Conservation (phyloP, 92 coral and sea anemone genomes). For the Plumapathes pennacea region DNA sequence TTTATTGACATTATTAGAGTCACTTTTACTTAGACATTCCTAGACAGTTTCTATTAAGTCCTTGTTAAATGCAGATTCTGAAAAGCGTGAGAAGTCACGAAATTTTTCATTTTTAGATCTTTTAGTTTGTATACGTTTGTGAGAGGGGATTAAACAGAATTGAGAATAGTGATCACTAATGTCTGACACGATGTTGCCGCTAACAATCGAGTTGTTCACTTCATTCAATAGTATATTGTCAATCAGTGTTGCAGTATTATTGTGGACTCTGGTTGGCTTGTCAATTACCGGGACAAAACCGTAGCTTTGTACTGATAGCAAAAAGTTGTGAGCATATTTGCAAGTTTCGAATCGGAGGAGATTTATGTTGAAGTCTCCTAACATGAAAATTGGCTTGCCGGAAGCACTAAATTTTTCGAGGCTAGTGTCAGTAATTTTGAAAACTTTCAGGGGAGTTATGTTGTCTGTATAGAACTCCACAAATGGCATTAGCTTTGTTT, state of each 20-base stretch:
- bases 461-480: constrained; percentile 47
- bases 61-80: constrained; percentile 13
- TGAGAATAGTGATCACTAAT: constrained; percentile 30
- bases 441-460: constrained; percentile 49
- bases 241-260: constrained; percentile 43
- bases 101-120: constrained; percentile 12
- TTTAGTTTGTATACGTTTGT: too few relatives aligned
- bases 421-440: constrained; percentile 31
- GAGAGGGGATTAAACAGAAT: constrained; percentile 21
- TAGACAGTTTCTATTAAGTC: constrained; percentile 17
- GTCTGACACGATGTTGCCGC: constrained; percentile 26
- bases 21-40: neutral
- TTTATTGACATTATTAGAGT: constrained; percentile 16
- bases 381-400: constrained; percentile 35
- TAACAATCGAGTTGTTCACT: neutral
- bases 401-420: constrained; percentile 25
- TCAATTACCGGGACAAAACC: constrained; percentile 42
- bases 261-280: constrained; percentile 48
- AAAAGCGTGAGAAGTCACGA: constrained; percentile 23
- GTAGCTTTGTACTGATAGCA: constrained; percentile 19
- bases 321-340: constrained; percentile 41
- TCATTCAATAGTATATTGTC: constrained; percentile 40
- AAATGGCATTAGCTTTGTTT: constrained; percentile 28
- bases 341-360: constrained; percentile 33
- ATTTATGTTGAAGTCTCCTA: constrained; percentile 52